These are phyloP conservation scores for Dryobota labecula DNA, from an alignment of 2,888 invertebrate species.

Conservation along the genomic window DNA sequence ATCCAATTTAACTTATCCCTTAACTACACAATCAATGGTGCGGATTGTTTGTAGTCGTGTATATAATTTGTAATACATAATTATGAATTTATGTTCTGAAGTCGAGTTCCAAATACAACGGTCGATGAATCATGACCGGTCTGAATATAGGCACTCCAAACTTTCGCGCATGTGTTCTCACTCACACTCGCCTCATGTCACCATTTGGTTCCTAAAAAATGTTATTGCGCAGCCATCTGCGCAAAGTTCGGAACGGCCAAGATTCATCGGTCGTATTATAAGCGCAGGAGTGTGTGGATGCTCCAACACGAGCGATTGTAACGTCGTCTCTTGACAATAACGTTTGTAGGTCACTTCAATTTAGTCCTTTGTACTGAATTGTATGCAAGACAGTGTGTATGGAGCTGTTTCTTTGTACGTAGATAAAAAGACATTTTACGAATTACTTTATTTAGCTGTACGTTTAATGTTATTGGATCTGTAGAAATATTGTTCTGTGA, in stretches of 20 bases:
- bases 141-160: neutral
- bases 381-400: slow-evolving; percentile 56
- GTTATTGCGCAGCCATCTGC: neutral
- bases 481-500: slow-evolving; percentile 17
- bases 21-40: slow-evolving; percentile 42
- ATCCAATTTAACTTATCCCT: slow-evolving; percentile 42
- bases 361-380: slow-evolving; percentile 56
- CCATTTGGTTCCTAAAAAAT: neutral
- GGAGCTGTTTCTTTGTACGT: slow-evolving; percentile 58
- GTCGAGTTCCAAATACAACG: slow-evolving; percentile 46
- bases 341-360: slow-evolving; percentile 63
- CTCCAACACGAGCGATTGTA: slow-evolving; percentile 46
- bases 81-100: slow-evolving; percentile 47
- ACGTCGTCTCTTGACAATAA: slow-evolving; percentile 65
- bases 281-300: slow-evolving; percentile 36
- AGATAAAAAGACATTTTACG: slow-evolving; percentile 65
- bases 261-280: slow-evolving; percentile 1
- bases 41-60: slow-evolving; percentile 57
- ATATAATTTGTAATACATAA: slow-evolving; percentile 62
- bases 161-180: neutral
- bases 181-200: neutral
- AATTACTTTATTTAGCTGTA: slow-evolving; percentile 60
- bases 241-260: neutral
- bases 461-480: slow-evolving; percentile 22
- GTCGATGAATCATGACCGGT: neutral